A percentile compares a stretch with the other conserved stretches of the same genome.
Evolutionary conservation across 2,797 vertebrate genomes (phyloP).

Genomic region (Loriculus beryllinus): DNA sequence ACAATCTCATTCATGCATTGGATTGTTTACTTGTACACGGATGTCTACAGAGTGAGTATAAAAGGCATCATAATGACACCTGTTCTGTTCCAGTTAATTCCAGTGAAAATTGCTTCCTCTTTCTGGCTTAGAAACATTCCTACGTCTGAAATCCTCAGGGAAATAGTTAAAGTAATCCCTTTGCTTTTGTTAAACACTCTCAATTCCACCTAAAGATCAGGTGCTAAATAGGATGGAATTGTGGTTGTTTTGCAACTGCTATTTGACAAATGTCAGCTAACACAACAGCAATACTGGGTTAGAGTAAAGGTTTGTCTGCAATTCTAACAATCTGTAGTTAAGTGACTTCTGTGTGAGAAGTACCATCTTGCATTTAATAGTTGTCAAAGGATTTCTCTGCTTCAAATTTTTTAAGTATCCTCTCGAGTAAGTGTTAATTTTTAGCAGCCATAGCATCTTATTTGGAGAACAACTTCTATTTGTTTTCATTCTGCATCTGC

Average conservation of each 20-base stretch:
- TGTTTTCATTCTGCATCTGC: not conserved
- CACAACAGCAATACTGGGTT: not conserved
- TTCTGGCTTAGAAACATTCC: constrained; percentile 17
- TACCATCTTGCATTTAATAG: not conserved
- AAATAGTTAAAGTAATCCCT: constrained; percentile 21
- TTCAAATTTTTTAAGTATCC: not conserved
- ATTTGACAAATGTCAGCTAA: not conserved
- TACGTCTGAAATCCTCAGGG: not conserved
- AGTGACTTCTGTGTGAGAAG: not conserved
- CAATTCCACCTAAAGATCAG: constrained; percentile 3
- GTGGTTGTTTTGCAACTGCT: not conserved
- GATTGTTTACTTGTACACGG: not conserved
- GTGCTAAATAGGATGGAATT: not conserved
- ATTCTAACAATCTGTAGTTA: not conserved
- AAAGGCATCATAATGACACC: not conserved
- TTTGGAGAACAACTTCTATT: not conserved
- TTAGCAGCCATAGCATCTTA: not conserved
- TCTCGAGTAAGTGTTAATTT: not conserved
- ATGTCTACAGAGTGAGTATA: not conserved
- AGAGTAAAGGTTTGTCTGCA: not conserved
- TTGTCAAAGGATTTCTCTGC: not conserved
- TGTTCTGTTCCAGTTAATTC: constrained; percentile 20
- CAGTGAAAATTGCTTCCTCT: constrained; percentile 35
- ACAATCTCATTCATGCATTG: not conserved
- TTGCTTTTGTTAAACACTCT: constrained; percentile 10